Evolutionary conservation across 2,797 vertebrate species (phyloP).

Genomic region (Sardinella longiceps): DNA sequence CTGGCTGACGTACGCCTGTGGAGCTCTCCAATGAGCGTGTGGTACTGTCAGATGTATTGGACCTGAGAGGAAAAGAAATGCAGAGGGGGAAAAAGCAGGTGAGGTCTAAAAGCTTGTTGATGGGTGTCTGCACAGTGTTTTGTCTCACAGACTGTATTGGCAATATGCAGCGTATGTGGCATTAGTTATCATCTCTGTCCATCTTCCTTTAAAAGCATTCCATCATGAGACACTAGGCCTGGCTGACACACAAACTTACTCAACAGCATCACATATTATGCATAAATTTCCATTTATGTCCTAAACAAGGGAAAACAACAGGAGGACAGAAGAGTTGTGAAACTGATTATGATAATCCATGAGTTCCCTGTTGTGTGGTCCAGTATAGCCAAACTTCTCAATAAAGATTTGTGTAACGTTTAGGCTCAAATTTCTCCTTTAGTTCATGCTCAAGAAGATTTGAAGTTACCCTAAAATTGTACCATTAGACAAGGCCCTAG

Average conservation of each 20-base stretch:
- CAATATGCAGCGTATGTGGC: too few relatives aligned
- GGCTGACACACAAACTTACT: background rate
- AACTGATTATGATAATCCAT: background rate
- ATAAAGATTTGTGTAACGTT: too few relatives aligned
- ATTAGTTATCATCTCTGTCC: background rate
- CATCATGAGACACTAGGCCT: constrained; percentile 12
- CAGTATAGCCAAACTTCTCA: too few relatives aligned
- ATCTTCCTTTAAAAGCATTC: background rate
- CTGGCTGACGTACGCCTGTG: constrained; percentile 73
- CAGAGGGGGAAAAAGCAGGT: background rate
- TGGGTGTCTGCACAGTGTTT: constrained; percentile 2
- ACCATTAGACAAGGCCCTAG: too few relatives aligned
- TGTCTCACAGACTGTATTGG: background rate
- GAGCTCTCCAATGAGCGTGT: constrained; percentile 69
- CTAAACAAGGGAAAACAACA: background rate
- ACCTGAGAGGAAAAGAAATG: constrained; percentile 59
- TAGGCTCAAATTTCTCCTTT: too few relatives aligned
- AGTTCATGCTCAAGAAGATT: too few relatives aligned
- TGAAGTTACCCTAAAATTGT: too few relatives aligned
- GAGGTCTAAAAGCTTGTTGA: background rate
- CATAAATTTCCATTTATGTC: constrained; percentile 6
- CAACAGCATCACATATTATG: background rate
- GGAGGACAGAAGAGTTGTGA: background rate
- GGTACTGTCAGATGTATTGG: constrained; percentile 72
- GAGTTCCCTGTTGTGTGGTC: background rate